phyloP scores from a whole-genome alignment of 2,888 invertebrate species.

The Xanthia togata region DNA sequence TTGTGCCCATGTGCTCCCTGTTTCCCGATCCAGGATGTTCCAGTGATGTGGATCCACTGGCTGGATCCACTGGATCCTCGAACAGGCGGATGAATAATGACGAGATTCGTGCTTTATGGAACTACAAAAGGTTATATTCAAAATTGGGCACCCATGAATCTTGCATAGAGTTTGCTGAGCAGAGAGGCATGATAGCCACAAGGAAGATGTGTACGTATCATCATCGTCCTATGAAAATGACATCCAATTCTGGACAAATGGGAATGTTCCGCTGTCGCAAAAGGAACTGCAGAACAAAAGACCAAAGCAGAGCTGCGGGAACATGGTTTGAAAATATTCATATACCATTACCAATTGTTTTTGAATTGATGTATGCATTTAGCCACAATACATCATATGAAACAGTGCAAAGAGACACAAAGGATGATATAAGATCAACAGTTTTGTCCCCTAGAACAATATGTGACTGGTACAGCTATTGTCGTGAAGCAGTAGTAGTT shows the following conservation, averaged over 20 bases:
- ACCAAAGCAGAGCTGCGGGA: neutral
- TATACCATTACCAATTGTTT: constrained; percentile 1
- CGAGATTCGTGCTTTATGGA: constrained; percentile 4
- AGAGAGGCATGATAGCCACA: constrained; percentile 4
- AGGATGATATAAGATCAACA: constrained; percentile 1
- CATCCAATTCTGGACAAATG: neutral
- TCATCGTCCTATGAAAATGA: neutral
- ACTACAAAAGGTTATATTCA: neutral
- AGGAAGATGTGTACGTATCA: neutral
- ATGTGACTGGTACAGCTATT: neutral
- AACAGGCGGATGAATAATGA: neutral
- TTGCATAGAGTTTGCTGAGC: constrained; percentile 8
- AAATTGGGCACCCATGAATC: constrained; percentile 5
- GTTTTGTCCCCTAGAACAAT: neutral
- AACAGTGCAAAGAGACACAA: neutral
- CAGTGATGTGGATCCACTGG: neutral
- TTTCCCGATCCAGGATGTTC: neutral
- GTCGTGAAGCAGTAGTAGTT: constrained; percentile 2
- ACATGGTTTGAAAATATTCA: constrained; percentile 3
- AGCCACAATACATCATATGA: neutral
- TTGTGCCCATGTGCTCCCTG: neutral
- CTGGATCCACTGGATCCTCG: neutral
- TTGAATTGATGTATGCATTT: constrained; percentile 7
- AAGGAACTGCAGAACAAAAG: neutral
- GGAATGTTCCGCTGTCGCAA: constrained; percentile 4